Evolutionary conservation across 2,888 invertebrate genomes (phyloP).

Genomic region (Drosophila hamatofila): DNA sequence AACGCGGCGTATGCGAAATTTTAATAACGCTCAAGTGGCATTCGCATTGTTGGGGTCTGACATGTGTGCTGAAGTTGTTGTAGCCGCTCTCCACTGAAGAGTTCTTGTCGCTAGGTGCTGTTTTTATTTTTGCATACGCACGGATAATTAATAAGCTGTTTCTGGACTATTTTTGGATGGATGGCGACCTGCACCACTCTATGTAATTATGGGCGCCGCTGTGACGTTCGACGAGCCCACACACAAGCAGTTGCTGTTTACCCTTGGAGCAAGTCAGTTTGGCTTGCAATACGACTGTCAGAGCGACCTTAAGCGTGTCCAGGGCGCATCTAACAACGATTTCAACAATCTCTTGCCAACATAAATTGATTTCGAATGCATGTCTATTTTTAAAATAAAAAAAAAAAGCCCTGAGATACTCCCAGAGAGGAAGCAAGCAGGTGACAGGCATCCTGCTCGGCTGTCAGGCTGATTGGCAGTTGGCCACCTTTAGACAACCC

Average conservation of each 20-base stretch:
- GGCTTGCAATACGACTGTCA: no score
- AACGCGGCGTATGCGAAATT: constrained; percentile 71
- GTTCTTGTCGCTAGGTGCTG: constrained; percentile 32
- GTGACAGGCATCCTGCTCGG: constrained; percentile 18
- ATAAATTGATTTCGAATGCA: constrained; percentile 46
- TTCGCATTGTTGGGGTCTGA: constrained; percentile 30
- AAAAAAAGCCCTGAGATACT: constrained; percentile 46
- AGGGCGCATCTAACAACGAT: not conserved
- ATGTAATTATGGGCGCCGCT: constrained; percentile 43
- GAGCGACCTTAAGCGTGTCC: not conserved
- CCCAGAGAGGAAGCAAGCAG: constrained; percentile 35
- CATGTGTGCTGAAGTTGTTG: constrained; percentile 18
- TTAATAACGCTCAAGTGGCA: constrained; percentile 66
- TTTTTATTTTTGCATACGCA: constrained; percentile 26
- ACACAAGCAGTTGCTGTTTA: constrained; percentile 3
- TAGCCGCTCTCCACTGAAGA: constrained; percentile 15
- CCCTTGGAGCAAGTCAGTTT: constrained; percentile 38
- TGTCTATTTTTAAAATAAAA: constrained; percentile 32
- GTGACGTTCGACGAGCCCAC: constrained; percentile 3
- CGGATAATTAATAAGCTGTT: constrained; percentile 64
- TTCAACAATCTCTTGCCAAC: constrained; percentile 9
- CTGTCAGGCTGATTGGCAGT: constrained; percentile 34
- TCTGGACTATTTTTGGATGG: constrained; percentile 35
- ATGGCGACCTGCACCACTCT: constrained; percentile 26
- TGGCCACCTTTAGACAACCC: constrained; percentile 11